Base-by-base conservation (phyloP, 2,888 invertebrate species). In the Thelaira solivaga region DNA sequence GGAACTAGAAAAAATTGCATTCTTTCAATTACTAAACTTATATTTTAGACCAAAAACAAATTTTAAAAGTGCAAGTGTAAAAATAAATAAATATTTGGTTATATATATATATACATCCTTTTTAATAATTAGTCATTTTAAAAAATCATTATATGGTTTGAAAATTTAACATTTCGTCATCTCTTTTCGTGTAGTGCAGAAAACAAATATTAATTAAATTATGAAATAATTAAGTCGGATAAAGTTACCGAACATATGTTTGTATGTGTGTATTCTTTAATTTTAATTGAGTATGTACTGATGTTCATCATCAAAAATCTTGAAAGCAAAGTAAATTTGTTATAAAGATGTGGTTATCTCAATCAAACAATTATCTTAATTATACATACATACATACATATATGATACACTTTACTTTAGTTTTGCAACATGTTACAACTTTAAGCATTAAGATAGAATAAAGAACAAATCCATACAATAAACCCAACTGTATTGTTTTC, bases 131-230 rank as follows among this genome's bases (percentile, higher is more conserved):
- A 78, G 74, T 78, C 78, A 77, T 64, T 34, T 36, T 13, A 36
- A 73, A 69, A 45, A 16, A 13, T 18, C 34, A 49, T 39, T 41
- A 18, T 49, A 41, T 26, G 11, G 10, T 26, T 36, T 64, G 13
- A 55, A 65, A 72, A 65, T 59, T 47, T 67, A 61, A 62, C 62
- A 45, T 78, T 43, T 34, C 68, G 74, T 69, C 74, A 74, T 71
- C 61, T 36, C 16, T 47, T 49, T 72, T 13, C 22, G 49, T 41
- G 47, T 13, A 22, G 53, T 62, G 71, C 41, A 49, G 16, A 51
- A 13, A 51, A 16, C n/a, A 49, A 61, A 68, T 77, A 62, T 77
- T 78, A 78, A 78, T 78, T 78, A 55, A 78, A 78, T 78, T 78
- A 78, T 78, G 65, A 74, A 78, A 74, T 74, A 71, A 71, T 74